Percentiles rank a stretch among this genome's conserved stretches.
Evolutionary conservation across 2,888 invertebrate species (phyloP).

Genomic region (Mimas tiliae): DNA sequence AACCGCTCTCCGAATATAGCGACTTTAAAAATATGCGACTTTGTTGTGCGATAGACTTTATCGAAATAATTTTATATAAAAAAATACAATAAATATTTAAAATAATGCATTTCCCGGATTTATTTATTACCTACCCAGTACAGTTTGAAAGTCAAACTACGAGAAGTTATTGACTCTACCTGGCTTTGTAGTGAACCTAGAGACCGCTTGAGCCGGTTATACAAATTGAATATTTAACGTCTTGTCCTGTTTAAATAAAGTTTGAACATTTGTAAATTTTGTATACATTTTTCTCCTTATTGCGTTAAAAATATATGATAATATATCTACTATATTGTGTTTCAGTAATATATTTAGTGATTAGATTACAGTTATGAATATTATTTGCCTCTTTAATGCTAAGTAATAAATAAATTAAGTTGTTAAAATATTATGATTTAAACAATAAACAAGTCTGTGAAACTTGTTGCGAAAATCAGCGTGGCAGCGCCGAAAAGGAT

Average conservation of each 20-base stretch:
- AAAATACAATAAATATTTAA: too few relatives aligned
- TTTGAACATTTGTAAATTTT: neutral
- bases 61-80: too few relatives aligned
- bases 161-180: constrained; percentile 16
- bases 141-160: neutral
- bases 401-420: neutral
- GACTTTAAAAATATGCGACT: too few relatives aligned
- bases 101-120: neutral
- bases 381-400: neutral
- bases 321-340: too few relatives aligned
- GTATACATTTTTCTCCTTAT: neutral
- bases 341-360: neutral
- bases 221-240: neutral
- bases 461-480: neutral
- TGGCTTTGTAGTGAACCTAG: constrained; percentile 7
- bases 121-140: neutral
- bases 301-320: neutral
- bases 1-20: too few relatives aligned
- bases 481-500: constrained; percentile 11
- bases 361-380: neutral
- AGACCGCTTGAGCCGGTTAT: constrained; percentile 16
- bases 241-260: constrained; percentile 1
- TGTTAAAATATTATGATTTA: neutral
- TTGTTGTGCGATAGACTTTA: too few relatives aligned
- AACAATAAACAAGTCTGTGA: neutral